Evolutionary conservation across 2,797 vertebrate species (phyloP), one percentile per base, ranked within the genome.

Genomic region (Eulemur coronatus): DNA sequence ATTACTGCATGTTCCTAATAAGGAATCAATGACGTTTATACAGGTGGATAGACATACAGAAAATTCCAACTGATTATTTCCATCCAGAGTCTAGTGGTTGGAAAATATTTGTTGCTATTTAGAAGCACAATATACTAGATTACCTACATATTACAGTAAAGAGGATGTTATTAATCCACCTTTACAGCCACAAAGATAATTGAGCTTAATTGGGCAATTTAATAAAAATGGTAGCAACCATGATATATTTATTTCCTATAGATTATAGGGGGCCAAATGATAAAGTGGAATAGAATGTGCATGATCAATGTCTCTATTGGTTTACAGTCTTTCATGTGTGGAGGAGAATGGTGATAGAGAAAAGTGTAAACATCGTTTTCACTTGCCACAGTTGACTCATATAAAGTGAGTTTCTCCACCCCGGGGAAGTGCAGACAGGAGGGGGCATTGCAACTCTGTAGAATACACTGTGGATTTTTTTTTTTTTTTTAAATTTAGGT

Each of bases 351-450:
- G 55, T 10, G 30, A 46, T 7, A 48, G 33, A 50, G 41, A 65
- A 70, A 55, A 48, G 43, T 17, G 4, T 15, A 63, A 73, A 75
- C 61, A 88, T 43, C 14, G 5, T 59, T 57, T 75, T 59, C 46
- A 52, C 20, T 84, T 57, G 5, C 22, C 33, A 20, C 7, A n/a
- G 22, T 38, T 2, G 2, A 20, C 24, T 43, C 33, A 26, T 28
- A 38, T 14, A 48, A 73, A 65, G 12, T 43, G 93, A 46, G 26
- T 59, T 87, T 81, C 52, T 81, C 73, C 24, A 86, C 38, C 72
- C 72, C 33, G 76, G n/a, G 46, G 46, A 67, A 96, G 22, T 95
- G 67, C 78, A 88, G 89, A 94, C 91, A 94, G 96, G 84, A 97
- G 89, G 57, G 79, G 89, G 75, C 94, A 84, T 94, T 90, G 86